These are phyloP conservation scores for Lottia gigantea DNA, from an alignment of 2,888 invertebrate genomes.

Conservation along the genomic window DNA sequence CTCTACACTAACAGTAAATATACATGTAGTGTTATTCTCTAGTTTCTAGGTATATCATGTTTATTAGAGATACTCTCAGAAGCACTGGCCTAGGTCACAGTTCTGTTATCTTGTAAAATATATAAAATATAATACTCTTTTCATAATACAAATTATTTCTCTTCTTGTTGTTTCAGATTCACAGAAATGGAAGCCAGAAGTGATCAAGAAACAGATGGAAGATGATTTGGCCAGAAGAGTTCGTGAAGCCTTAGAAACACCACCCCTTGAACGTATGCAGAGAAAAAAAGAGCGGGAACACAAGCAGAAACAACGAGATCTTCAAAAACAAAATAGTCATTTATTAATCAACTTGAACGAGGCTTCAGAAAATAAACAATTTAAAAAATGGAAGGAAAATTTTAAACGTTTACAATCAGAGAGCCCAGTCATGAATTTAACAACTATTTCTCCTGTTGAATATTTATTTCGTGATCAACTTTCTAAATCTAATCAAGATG, in stretches of 20 bases:
- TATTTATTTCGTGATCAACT: conserved; percentile 47
- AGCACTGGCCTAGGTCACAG: no score
- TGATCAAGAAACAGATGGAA: conserved; percentile 62
- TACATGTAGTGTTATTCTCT: no score
- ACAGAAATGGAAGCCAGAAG: conserved; percentile 42
- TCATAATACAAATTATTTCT: background rate
- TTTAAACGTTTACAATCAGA: background rate
- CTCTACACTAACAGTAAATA: no score
- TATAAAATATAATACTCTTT: background rate
- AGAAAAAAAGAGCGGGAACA: conserved; percentile 17
- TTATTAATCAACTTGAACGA: conserved; percentile 25
- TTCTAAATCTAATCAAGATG: conserved; percentile 55
- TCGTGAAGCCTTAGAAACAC: conserved; percentile 63
- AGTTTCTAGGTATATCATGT: no score
- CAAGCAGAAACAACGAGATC: conserved; percentile 22
- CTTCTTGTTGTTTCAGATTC: background rate
- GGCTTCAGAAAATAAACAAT: background rate
- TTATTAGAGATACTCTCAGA: no score
- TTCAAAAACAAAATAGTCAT: conserved; percentile 54
- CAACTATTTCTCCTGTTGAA: background rate
- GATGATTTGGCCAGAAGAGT: conserved; percentile 62
- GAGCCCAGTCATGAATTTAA: background rate
- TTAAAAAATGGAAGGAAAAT: background rate
- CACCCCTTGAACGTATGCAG: conserved; percentile 54
- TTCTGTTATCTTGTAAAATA: no score